These are phyloP conservation scores for Ophion slaviceki DNA, from an alignment of 2,888 invertebrate genomes.

Conservation along the genomic window DNA sequence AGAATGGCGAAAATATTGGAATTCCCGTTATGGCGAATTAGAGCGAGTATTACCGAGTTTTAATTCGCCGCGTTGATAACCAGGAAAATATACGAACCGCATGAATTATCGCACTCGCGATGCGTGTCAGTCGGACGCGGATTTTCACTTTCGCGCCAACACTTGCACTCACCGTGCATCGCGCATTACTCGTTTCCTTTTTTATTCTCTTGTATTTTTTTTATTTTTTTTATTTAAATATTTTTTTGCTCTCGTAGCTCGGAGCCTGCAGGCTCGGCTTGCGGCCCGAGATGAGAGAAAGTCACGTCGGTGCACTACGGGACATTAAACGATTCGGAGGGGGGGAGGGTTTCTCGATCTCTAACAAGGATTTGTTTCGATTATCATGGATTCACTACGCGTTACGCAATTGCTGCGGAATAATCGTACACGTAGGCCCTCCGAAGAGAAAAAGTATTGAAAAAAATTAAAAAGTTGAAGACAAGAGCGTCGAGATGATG, in stretches of 20 bases:
- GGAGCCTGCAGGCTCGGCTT: slow-evolving; percentile 58
- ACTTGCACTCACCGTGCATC: slow-evolving; percentile 2
- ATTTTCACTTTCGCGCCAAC: slow-evolving; percentile 77
- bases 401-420: slow-evolving; percentile 2
- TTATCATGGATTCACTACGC: slow-evolving; percentile 41
- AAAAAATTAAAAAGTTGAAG: background rate
- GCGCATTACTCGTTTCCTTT: slow-evolving; percentile 12
- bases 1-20: background rate
- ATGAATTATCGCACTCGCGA: slow-evolving; percentile 2
- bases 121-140: slow-evolving; percentile 37
- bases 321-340: too few species aligned
- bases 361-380: slow-evolving; percentile 9
- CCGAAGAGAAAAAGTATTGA: background rate
- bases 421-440: slow-evolving; percentile 13
- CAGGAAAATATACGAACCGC: too few species aligned
- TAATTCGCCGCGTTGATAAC: background rate
- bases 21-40: slow-evolving; percentile 11
- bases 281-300: slow-evolving; percentile 72
- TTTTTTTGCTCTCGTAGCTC: slow-evolving; percentile 5
- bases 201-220: slow-evolving; percentile 19
- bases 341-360: too few species aligned
- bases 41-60: slow-evolving; percentile 2
- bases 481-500: background rate
- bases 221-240: slow-evolving; percentile 29
- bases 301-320: slow-evolving; percentile 62